A percentile compares a stretch with the other conserved stretches of the same genome.
Evolutionary conservation across 1,140 invertebrate genomes (phyloP).

Genomic region (Aphaenogaster rudis): DNA sequence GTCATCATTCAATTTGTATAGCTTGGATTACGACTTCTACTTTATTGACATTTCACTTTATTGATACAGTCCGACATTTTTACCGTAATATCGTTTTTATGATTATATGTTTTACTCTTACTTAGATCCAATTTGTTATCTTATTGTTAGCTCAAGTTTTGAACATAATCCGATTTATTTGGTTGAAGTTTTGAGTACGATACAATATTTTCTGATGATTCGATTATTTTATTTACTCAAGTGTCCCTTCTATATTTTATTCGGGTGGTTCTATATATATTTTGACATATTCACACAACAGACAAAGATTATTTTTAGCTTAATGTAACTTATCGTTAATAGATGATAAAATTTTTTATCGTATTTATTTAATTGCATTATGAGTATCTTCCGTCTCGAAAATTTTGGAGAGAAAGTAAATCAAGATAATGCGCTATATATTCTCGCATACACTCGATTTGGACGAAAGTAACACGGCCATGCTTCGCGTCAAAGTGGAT

Average conservation of each 20-base stretch:
- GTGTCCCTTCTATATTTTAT: neutral
- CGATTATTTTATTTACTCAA: neutral
- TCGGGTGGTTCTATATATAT: neutral
- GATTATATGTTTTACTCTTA: neutral
- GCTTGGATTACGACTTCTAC: neutral
- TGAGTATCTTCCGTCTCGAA: neutral
- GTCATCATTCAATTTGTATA: constrained; percentile 4
- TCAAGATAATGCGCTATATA: neutral
- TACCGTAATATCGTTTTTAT: constrained; percentile 9
- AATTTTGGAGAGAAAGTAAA: constrained; percentile 3
- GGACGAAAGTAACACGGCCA: neutral
- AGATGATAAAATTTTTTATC: neutral
- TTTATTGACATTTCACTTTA: constrained; percentile 11
- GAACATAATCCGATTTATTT: constrained; percentile 34
- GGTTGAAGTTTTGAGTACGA: neutral
- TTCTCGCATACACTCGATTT: neutral
- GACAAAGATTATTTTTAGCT: neutral
- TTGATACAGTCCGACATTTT: constrained; percentile 17
- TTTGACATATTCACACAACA: neutral
- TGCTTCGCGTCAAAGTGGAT: constrained; percentile 1
- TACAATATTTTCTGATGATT: neutral
- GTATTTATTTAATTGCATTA: neutral
- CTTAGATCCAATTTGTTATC: constrained; percentile 40
- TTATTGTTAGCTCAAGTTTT: constrained; percentile 1
- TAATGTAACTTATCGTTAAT: neutral